A percentile compares a stretch with the other conserved stretches of the same genome.
These are phyloP conservation scores for Helicolenus hilgendorfi DNA, from an alignment of 2,797 vertebrate genomes.

Conservation along the genomic window DNA sequence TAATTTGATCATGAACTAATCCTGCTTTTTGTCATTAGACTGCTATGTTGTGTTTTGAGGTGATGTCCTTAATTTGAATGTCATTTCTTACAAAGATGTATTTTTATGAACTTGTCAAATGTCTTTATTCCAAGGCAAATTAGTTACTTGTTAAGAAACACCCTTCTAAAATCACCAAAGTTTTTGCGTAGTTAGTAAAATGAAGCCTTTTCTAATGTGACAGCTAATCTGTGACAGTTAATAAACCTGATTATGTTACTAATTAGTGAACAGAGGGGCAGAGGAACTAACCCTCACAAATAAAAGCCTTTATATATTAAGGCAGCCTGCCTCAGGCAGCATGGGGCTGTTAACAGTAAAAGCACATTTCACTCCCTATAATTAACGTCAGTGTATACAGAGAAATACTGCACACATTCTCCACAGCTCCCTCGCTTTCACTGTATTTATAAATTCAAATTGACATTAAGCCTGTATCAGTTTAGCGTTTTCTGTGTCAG, in stretches of 20 bases:
- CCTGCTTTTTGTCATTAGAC: not conserved
- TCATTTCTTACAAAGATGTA: not conserved
- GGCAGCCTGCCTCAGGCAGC: slow-evolving; percentile 49
- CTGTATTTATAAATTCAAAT: slow-evolving; percentile 62
- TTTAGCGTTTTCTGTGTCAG: slow-evolving; percentile 74
- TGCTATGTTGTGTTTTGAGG: not conserved
- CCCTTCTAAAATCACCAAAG: not conserved
- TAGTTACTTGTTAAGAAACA: not conserved
- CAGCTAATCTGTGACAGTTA: slow-evolving; percentile 2
- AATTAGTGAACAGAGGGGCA: slow-evolving; percentile 45
- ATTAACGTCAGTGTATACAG: slow-evolving; percentile 41
- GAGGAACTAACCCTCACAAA: slow-evolving; percentile 23
- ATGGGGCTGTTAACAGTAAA: slow-evolving; percentile 38
- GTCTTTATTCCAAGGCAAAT: not conserved
- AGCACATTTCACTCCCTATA: slow-evolving; percentile 40
- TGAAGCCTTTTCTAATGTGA: not conserved
- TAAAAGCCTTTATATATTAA: slow-evolving; percentile 43
- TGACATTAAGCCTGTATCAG: slow-evolving; percentile 68
- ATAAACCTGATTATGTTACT: slow-evolving; percentile 48
- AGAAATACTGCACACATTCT: slow-evolving; percentile 33
- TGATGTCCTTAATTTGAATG: not conserved
- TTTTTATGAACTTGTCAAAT: slow-evolving; percentile 12
- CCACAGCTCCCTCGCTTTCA: slow-evolving; percentile 21
- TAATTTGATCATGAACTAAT: not conserved
- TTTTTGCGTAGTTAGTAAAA: not conserved